Percentiles rank a stretch among this genome's conserved stretches.
phyloP scores from a whole-genome alignment of 2,113 vertebrate genomes.

The Aphelocoma coerulescens region DNA sequence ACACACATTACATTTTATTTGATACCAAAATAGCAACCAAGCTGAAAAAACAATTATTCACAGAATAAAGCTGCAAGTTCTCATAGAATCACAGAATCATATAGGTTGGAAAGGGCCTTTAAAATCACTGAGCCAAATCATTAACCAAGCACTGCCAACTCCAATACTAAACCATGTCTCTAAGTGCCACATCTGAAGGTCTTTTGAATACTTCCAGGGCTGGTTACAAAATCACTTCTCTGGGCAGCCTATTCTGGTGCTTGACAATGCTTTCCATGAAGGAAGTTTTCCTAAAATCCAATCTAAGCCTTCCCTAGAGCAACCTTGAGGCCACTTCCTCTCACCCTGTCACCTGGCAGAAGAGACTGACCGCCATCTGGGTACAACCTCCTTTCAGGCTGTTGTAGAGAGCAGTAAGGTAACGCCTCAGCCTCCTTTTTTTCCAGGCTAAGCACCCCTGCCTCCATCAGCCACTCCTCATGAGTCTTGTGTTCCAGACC shows the following conservation, averaged over 20 bases:
- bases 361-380: background rate
- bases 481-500: background rate
- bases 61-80: background rate
- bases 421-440: background rate
- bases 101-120: background rate
- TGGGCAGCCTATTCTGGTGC: background rate
- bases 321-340: background rate
- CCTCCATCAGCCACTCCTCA: background rate
- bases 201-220: background rate
- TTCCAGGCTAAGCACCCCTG: background rate
- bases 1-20: background rate
- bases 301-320: fast-evolving
- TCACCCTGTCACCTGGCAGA: background rate
- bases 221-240: background rate
- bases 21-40: conserved; percentile 8
- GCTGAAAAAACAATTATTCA: conserved; percentile 18
- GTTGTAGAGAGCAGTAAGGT: fast-evolving
- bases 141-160: background rate
- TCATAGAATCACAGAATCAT: background rate
- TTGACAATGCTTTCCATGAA: background rate
- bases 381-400: background rate
- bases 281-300: background rate
- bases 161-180: background rate
- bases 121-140: background rate
- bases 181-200: background rate